Percentiles rank a stretch among this genome's conserved stretches.
phyloP scores from a whole-genome alignment of 2,888 invertebrate species.

The Cerceris rybyensis region DNA sequence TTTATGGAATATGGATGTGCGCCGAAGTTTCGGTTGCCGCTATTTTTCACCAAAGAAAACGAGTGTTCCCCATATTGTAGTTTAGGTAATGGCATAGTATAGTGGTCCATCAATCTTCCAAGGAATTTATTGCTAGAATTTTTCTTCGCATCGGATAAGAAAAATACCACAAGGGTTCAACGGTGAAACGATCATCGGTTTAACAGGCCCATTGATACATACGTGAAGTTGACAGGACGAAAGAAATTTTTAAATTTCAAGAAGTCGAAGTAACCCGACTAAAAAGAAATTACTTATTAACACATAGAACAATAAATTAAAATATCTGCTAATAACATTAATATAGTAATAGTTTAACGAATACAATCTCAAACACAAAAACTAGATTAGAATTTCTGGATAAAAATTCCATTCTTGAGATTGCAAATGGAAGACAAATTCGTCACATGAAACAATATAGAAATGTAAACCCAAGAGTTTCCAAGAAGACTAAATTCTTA shows the following conservation, averaged over 20 bases:
- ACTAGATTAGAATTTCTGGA: too few species aligned
- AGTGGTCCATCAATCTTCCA: slow-evolving; percentile 46
- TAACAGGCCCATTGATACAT: slow-evolving; percentile 15
- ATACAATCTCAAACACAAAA: too few species aligned
- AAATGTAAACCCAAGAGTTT: slow-evolving; percentile 8
- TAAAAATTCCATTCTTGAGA: too few species aligned
- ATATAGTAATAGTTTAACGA: too few species aligned
- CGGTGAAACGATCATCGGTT: slow-evolving; percentile 31
- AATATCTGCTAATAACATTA: too few species aligned
- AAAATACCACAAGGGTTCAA: slow-evolving; percentile 24
- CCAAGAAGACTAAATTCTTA: too few species aligned
- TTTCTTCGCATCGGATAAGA: slow-evolving; percentile 23
- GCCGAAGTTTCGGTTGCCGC: slow-evolving; percentile 4
- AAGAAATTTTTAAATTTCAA: too few species aligned
- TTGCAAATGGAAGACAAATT: not conserved
- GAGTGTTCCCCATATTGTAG: slow-evolving; percentile 40
- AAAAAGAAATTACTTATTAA: too few species aligned
- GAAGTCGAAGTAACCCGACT: too few species aligned
- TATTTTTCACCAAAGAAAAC: slow-evolving; percentile 46
- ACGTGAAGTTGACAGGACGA: not conserved
- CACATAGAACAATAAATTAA: too few species aligned
- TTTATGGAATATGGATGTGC: slow-evolving; percentile 28
- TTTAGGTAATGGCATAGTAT: slow-evolving; percentile 42
- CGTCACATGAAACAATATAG: slow-evolving; percentile 1
- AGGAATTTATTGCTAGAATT: slow-evolving; percentile 46